Base-by-base conservation (phyloP, 2,888 invertebrate genomes). In the Subacronicta megacephala region DNA sequence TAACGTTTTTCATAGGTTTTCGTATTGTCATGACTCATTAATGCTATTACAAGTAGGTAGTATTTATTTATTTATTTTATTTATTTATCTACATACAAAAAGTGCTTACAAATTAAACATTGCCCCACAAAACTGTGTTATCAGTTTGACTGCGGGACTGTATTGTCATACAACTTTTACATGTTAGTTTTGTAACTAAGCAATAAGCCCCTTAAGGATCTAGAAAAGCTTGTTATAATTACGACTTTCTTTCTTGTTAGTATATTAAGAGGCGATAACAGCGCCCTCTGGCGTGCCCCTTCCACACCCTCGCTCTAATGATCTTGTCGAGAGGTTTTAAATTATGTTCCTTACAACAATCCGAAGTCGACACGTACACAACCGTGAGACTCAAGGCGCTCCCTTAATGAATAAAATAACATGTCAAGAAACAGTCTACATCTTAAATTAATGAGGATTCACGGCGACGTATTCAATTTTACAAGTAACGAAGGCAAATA, bases 371-470 rank as follows among this genome's bases (percentile, higher is more conserved):
- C 89, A 87, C 88, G 88, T 88, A 85, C 81, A 85, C 84, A 87
- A 79, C 78, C 83, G 82, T 82, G 84, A 81, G 82, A 81, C 82
- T 83, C 79, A 83, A 87, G 88, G 83, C 84, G 83, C 80, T 83
- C 87, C 76, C 82, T 87, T 91, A 91, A 92, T 93, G 92, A 93
- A 92, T 93, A 92, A 93, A 94, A 94, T 93, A 93, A 92, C 92
- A 91, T 87, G 90, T 90, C 90, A 89, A 91, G 91, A 89, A 89
- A 90, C 89, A 85, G 89, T 84, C 89, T 90, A 87, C 93, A 89
- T 93, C 90, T 90, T 90, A 92, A 92, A 93, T 93, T 93, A 94
- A 93, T 92, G 91, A 92, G 90, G 88, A 90, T 88, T 86, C 90
- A 85, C 84, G 77, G 84, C 81, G 82, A 87, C 87, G 88, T 93